Percentiles rank a stretch among this genome's conserved stretches.
These are phyloP conservation scores for Danio aesculapii DNA, from an alignment of 2,797 vertebrate genomes.

Conservation along the genomic window DNA sequence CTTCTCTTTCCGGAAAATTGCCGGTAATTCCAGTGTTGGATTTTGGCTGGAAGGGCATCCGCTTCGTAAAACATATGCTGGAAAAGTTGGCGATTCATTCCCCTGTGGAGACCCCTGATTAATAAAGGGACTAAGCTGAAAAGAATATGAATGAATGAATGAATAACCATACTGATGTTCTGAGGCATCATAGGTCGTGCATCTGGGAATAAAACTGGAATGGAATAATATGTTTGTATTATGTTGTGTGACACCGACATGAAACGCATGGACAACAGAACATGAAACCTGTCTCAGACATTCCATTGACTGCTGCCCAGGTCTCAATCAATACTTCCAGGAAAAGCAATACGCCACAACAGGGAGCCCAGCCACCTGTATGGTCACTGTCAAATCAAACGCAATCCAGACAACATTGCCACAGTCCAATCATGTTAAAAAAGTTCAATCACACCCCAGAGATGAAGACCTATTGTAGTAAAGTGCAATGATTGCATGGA, in stretches of 20 bases:
- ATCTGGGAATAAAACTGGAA: slow-evolving; percentile 44
- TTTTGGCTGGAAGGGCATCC: no score
- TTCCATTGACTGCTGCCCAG: slow-evolving; percentile 74
- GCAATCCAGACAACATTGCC: slow-evolving; percentile 63
- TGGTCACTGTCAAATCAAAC: slow-evolving; percentile 69
- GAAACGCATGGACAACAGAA: slow-evolving; percentile 63
- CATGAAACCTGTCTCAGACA: slow-evolving; percentile 72
- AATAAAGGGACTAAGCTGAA: no score
- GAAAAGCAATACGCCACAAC: slow-evolving; percentile 69
- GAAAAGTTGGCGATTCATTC: no score
- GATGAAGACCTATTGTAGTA: slow-evolving; percentile 7
- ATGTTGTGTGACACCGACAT: slow-evolving; percentile 41
- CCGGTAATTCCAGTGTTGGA: no score
- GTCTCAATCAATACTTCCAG: slow-evolving; percentile 72
- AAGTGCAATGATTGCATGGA: slow-evolving; percentile 5
- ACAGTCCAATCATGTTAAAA: slow-evolving; percentile 56
- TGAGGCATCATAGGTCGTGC: background rate
- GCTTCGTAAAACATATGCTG: no score
- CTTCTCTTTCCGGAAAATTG: no score
- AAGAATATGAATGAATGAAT: no score
- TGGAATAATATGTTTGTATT: slow-evolving; percentile 47
- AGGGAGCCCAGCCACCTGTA: slow-evolving; percentile 59
- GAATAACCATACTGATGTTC: slow-evolving; percentile 1
- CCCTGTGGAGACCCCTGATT: no score
- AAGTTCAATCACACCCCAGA: slow-evolving; percentile 48